A percentile compares a stretch with the other conserved stretches of the same genome.
phyloP scores from a whole-genome alignment of 2,797 vertebrate genomes.

The Australoheros facetus region DNA sequence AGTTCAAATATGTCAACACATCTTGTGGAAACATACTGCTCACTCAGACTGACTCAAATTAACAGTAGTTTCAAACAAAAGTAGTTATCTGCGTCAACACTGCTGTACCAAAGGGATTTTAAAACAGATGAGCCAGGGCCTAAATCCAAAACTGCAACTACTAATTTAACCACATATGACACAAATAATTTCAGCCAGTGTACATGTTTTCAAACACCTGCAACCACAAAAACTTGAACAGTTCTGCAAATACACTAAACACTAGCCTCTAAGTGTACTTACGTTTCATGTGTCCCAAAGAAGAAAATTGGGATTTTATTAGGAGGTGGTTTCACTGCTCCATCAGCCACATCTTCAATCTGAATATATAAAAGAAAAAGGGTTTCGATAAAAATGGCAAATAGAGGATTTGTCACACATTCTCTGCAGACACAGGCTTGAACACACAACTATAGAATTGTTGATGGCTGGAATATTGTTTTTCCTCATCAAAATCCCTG shows the following conservation, averaged over 20 bases:
- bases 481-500: not conserved
- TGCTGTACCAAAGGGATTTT: not conserved
- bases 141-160: not conserved
- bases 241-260: not conserved
- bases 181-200: not conserved
- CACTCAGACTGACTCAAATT: not conserved
- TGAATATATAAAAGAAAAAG: slow-evolving; percentile 50
- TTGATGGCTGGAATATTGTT: not conserved
- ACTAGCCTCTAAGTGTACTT: slow-evolving; percentile 66
- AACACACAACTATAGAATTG: not conserved
- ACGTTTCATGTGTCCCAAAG: slow-evolving; percentile 99
- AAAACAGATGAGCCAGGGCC: not conserved
- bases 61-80: not conserved
- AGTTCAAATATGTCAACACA: slow-evolving; percentile 39
- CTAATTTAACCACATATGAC: not conserved
- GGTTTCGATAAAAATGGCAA: not conserved
- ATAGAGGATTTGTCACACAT: not conserved
- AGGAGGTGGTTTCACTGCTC: slow-evolving; percentile 96
- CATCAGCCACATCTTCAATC: slow-evolving; percentile 97
- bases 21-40: slow-evolving; percentile 35
- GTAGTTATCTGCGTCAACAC: not conserved
- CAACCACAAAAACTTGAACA: not conserved
- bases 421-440: not conserved
- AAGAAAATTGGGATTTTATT: slow-evolving; percentile 99
- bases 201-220: not conserved